Percentiles rank a stretch among this genome's conserved stretches.
Evolutionary conservation across 2,888 invertebrate genomes (phyloP).

Genomic region (Phengaris arion): DNA sequence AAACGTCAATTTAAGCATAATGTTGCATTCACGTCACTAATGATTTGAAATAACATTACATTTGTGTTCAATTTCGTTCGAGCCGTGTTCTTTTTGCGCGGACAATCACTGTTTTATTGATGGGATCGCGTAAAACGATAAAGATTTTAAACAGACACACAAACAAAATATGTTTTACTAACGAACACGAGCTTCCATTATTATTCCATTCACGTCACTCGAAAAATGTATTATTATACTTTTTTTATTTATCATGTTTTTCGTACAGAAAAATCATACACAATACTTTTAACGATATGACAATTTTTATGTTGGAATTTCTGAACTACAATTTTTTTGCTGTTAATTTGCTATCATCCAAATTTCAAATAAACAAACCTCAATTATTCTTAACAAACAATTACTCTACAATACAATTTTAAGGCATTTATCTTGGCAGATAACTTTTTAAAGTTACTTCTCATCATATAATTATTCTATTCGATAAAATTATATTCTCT

Average conservation of each 20-base stretch:
- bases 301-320: neutral
- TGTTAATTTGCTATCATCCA: neutral
- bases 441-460: slow-evolving; percentile 17
- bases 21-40: neutral
- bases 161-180: neutral
- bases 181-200: neutral
- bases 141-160: neutral
- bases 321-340: neutral
- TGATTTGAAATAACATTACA: neutral
- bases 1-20: slow-evolving; percentile 9
- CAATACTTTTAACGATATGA: neutral
- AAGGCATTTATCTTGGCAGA: slow-evolving; percentile 27
- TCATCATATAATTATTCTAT: slow-evolving; percentile 17
- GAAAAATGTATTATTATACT: neutral
- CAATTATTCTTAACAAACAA: slow-evolving; percentile 2
- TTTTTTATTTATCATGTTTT: neutral
- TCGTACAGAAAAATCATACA: neutral
- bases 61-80: neutral
- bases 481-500: slow-evolving; percentile 10
- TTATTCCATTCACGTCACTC: neutral
- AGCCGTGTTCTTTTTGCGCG: slow-evolving; percentile 1
- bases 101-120: neutral
- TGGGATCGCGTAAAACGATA: neutral
- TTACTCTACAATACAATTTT: slow-evolving; percentile 16
- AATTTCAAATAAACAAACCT: neutral